A percentile compares a stretch with the other conserved stretches of the same genome.
Evolutionary conservation across 2,888 invertebrate species (phyloP).

Genomic region (Suillia variegata): DNA sequence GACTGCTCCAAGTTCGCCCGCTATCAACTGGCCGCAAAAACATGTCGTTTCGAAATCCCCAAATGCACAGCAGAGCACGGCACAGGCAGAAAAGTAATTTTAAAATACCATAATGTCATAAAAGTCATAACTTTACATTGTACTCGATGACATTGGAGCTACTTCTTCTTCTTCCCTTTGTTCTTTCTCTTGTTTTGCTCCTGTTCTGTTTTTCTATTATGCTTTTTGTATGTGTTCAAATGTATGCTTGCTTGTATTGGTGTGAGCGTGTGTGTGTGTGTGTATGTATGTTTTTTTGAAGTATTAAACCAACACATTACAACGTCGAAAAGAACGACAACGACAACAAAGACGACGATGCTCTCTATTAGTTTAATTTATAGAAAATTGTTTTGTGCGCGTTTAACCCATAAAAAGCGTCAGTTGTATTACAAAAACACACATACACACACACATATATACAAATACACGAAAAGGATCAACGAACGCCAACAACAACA

Average conservation of each 20-base stretch:
- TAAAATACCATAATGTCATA: conserved; percentile 16
- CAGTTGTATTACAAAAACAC: no score
- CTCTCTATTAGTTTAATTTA: conserved; percentile 48
- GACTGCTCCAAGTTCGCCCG: no score
- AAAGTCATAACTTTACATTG: conserved; percentile 19
- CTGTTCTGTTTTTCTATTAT: no score
- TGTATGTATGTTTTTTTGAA: neutral
- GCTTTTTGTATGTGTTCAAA: neutral
- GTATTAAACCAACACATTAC: neutral
- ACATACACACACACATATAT: neutral
- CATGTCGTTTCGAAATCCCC: conserved; percentile 10
- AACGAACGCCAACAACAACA: no score
- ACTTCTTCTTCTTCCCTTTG: neutral
- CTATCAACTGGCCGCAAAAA: conserved; percentile 1
- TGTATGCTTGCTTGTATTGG: neutral
- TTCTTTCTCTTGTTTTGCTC: no score
- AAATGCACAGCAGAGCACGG: conserved; percentile 26
- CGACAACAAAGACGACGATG: conserved; percentile 14
- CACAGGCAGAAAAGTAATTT: conserved; percentile 30
- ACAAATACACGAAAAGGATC: neutral
- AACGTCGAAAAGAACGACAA: conserved; percentile 7
- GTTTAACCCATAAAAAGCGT: conserved; percentile 43
- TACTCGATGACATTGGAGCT: conserved; percentile 11
- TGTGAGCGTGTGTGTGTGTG: neutral
- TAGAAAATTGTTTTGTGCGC: conserved; percentile 51